phyloP scores from a whole-genome alignment of 2,888 invertebrate genomes.

The Andrena bucephala region DNA sequence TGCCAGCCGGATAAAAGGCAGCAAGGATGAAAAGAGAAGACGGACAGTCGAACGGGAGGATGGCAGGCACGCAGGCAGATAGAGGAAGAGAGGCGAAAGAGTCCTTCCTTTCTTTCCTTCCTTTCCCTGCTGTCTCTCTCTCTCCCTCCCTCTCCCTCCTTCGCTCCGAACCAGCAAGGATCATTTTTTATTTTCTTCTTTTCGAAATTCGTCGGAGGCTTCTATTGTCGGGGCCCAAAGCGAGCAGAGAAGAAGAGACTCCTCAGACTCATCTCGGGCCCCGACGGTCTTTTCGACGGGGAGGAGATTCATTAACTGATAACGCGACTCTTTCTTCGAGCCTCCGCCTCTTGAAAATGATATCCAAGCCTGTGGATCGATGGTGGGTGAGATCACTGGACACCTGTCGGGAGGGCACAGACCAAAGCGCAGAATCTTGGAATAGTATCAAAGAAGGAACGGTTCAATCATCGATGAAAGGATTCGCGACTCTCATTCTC shows the following conservation, averaged over 20 bases:
- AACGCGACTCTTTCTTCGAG: slow-evolving; percentile 72
- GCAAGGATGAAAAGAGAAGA: slow-evolving; percentile 77
- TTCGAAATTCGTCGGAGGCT: slow-evolving; percentile 79
- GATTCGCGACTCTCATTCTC: not conserved
- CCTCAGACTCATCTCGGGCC: slow-evolving; percentile 44
- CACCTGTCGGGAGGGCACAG: slow-evolving; percentile 62
- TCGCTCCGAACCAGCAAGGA: slow-evolving; percentile 42
- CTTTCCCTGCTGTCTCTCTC: slow-evolving; percentile 27
- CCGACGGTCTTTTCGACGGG: slow-evolving; percentile 60
- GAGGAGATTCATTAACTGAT: slow-evolving; percentile 82
- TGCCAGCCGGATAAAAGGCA: slow-evolving; percentile 80
- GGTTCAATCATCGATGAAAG: too few relatives aligned
- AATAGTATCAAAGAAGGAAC: not conserved
- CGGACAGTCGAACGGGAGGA: slow-evolving; percentile 77
- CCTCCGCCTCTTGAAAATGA: slow-evolving; percentile 68
- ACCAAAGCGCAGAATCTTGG: slow-evolving; percentile 17
- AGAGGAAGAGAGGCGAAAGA: slow-evolving; percentile 16
- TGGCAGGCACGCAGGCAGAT: slow-evolving; percentile 59
- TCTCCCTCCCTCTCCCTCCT: slow-evolving; percentile 12
- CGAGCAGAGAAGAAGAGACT: slow-evolving; percentile 21
- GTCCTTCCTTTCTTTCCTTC: slow-evolving; percentile 39
- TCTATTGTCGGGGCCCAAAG: slow-evolving; percentile 75
- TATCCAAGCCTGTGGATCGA: slow-evolving; percentile 58
- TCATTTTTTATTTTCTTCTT: slow-evolving; percentile 78
- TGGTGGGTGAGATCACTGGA: slow-evolving; percentile 36